Conservation (phyloP, 2,797 vertebrate species). For the Chelmon rostratus region DNA sequence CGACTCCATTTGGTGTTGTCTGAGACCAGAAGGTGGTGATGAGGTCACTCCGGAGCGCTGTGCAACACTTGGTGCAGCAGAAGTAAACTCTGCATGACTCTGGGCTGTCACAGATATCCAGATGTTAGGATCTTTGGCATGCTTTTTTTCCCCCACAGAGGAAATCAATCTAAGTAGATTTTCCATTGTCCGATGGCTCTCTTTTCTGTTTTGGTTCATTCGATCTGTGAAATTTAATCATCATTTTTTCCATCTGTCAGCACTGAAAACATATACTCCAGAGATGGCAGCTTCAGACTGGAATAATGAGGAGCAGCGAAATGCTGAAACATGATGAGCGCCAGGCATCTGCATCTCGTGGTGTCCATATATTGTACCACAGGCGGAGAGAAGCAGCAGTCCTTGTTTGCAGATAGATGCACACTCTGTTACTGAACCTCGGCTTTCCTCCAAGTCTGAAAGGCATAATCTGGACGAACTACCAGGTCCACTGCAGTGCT, state of each 20-base stretch:
- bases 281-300: conserved; percentile 32
- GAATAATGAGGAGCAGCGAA: conserved; percentile 59
- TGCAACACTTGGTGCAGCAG: background rate
- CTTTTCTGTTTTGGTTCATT: conserved; percentile 33
- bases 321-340: conserved; percentile 49
- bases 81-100: conserved; percentile 20
- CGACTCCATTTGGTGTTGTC: background rate
- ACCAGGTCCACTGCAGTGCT: background rate
- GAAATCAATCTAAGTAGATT: conserved; percentile 29
- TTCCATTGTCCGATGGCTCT: conserved; percentile 7
- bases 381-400: conserved; percentile 13
- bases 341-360: conserved; percentile 25
- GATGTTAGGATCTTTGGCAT: conserved; percentile 5
- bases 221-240: conserved; percentile 49
- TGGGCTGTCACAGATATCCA: conserved; percentile 1
- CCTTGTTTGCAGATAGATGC: conserved; percentile 20
- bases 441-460: conserved; percentile 17
- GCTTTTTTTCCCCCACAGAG: background rate
- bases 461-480: conserved; percentile 16
- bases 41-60: conserved; percentile 5
- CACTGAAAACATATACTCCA: conserved; percentile 26
- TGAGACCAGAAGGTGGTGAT: background rate
- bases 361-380: conserved; percentile 24
- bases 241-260: conserved; percentile 30
- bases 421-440: conserved; percentile 15